These are phyloP conservation scores for Temnothorax longispinosus DNA, from an alignment of 1,140 invertebrate species.

Conservation along the genomic window DNA sequence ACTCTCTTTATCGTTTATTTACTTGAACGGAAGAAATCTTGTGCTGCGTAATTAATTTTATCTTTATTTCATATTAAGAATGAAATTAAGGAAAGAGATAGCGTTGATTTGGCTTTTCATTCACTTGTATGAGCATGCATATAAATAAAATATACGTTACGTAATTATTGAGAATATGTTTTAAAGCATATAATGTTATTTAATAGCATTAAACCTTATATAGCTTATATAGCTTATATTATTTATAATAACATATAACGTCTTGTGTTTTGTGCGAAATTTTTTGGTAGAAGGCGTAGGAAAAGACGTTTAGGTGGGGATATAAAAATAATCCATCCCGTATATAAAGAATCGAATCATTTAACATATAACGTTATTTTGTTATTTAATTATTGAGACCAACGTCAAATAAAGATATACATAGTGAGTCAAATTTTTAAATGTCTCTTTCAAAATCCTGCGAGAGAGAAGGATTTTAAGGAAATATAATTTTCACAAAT, in stretches of 20 bases:
- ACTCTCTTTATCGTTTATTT: not conserved
- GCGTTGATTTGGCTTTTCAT: not conserved
- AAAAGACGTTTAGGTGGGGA: too few species aligned
- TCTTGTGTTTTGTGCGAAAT: too few species aligned
- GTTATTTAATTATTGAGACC: not conserved
- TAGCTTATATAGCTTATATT: too few species aligned
- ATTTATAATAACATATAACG: too few species aligned
- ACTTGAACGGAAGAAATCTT: not conserved
- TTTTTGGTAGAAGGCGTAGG: too few species aligned
- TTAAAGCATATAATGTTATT: not conserved
- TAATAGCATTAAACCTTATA: not conserved
- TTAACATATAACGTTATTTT: too few species aligned
- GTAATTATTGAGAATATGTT: not conserved
- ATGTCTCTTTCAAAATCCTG: not conserved
- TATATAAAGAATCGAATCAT: too few species aligned
- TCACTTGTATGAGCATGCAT: not conserved
- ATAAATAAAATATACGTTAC: not conserved
- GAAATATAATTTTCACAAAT: too few species aligned
- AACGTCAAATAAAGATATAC: not conserved
- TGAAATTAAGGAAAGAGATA: not conserved
- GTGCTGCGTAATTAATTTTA: slow-evolving; percentile 18
- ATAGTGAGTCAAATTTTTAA: not conserved
- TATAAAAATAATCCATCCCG: too few species aligned
- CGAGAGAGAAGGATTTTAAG: too few species aligned
- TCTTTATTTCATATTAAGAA: not conserved